Percentiles rank a stretch among this genome's conserved stretches.
phyloP scores from a whole-genome alignment of 2,797 vertebrate genomes.

The Emydoidea blandingii region DNA sequence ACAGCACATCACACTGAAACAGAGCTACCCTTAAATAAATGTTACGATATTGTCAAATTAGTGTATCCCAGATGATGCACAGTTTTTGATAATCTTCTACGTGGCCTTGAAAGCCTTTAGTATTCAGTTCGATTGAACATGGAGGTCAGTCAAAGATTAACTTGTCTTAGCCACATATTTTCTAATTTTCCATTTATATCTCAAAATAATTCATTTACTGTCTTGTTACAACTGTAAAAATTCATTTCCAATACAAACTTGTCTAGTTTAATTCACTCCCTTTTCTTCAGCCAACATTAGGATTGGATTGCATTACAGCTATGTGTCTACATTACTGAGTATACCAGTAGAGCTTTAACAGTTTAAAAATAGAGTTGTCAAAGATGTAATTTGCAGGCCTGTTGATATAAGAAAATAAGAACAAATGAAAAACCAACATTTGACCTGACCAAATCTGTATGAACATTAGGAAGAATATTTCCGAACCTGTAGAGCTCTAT shows the following conservation, averaged over 20 bases:
- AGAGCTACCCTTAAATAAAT: background rate
- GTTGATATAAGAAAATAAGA: background rate
- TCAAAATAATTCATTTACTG: background rate
- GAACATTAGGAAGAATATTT: background rate
- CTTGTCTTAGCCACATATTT: background rate
- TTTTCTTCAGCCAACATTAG: background rate
- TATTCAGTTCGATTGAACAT: background rate
- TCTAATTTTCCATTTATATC: background rate
- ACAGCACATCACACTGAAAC: background rate
- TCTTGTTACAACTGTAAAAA: background rate
- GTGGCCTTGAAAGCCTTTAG: background rate
- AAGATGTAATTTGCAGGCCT: background rate
- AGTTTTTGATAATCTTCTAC: background rate
- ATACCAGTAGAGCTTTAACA: background rate
- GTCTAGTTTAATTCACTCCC: rapidly evolving
- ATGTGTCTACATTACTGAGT: background rate
- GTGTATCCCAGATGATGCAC: background rate
- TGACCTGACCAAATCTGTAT: rapidly evolving
- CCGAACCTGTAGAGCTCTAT: background rate
- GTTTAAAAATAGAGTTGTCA: background rate
- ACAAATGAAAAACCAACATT: background rate
- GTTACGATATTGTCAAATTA: background rate
- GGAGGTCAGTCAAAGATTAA: background rate
- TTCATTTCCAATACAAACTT: background rate
- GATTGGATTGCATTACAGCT: background rate